Evolutionary conservation across 1,140 invertebrate species (phyloP).

Genomic region (Zaprionus capensis): DNA sequence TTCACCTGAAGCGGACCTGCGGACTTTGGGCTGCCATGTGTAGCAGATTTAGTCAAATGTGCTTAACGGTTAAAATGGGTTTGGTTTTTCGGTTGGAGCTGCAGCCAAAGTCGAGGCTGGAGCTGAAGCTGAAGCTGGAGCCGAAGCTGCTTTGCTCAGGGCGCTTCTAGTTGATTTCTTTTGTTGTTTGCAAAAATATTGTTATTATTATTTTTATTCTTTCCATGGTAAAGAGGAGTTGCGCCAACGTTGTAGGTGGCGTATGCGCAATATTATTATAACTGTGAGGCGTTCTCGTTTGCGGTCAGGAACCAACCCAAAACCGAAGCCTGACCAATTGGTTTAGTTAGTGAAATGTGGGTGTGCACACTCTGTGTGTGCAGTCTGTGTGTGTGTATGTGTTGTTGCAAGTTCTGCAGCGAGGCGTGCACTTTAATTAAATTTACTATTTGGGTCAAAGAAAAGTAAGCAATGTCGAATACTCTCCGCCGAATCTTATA

Average conservation of each 20-base stretch:
- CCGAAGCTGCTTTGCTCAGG: slow-evolving; percentile 44
- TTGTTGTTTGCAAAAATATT: slow-evolving; percentile 78
- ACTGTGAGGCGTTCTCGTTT: slow-evolving; percentile 73
- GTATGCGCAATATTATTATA: slow-evolving; percentile 82
- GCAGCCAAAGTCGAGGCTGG: slow-evolving; percentile 11
- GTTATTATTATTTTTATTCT: slow-evolving; percentile 69
- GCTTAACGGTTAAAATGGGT: slow-evolving; percentile 83
- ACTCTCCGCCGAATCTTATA: slow-evolving; percentile 45
- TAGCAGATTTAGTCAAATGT: slow-evolving; percentile 82
- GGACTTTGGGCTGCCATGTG: slow-evolving; percentile 66
- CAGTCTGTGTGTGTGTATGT: slow-evolving; percentile 42
- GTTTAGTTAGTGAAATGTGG: slow-evolving; percentile 79
- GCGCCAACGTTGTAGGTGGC: slow-evolving; percentile 69
- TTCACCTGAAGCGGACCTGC: slow-evolving; percentile 36
- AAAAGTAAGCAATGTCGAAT: slow-evolving; percentile 31
- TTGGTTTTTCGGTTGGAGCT: slow-evolving; percentile 63
- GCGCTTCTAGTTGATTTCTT: slow-evolving; percentile 80
- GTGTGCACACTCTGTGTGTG: slow-evolving; percentile 45
- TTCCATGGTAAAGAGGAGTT: slow-evolving; percentile 10
- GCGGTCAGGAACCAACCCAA: slow-evolving; percentile 77
- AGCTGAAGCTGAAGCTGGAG: slow-evolving; percentile 21
- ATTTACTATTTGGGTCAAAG: slow-evolving; percentile 74
- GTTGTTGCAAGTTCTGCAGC: slow-evolving; percentile 21
- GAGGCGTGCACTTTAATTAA: slow-evolving; percentile 80
- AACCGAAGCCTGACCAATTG: slow-evolving; percentile 70